Conservation (phyloP, 1,140 invertebrate species). For the Anoplophora glabripennis region DNA sequence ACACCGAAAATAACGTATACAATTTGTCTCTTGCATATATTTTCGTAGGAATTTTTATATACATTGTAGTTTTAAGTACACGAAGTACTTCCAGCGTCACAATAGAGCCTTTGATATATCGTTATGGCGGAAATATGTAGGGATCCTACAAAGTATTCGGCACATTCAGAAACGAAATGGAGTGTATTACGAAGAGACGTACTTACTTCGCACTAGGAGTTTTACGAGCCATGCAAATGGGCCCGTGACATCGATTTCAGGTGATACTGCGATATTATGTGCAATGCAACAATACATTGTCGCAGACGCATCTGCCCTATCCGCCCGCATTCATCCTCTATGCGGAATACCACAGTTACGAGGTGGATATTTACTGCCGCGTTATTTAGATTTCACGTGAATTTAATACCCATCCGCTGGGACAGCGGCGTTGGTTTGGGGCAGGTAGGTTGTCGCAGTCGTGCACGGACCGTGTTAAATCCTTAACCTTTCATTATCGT, state of each 20-base stretch:
- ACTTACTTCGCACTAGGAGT: constrained; percentile 4
- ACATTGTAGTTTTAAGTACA: too few species aligned
- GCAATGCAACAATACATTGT: constrained; percentile 3
- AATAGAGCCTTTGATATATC: too few species aligned
- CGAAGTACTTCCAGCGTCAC: too few species aligned
- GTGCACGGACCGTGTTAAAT: too few species aligned
- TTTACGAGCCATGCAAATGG: constrained; percentile 13
- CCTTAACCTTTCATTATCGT: too few species aligned
- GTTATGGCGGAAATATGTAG: too few species aligned
- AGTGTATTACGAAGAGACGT: background rate
- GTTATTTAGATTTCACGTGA: constrained; percentile 1
- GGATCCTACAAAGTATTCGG: too few species aligned
- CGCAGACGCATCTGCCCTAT: background rate
- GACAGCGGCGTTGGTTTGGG: too few species aligned
- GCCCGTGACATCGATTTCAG: constrained; percentile 4
- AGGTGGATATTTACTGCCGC: background rate
- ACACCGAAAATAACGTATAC: too few species aligned
- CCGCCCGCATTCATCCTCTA: background rate
- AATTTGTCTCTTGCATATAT: too few species aligned
- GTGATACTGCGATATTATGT: constrained; percentile 1
- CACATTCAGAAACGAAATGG: background rate
- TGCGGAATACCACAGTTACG: background rate
- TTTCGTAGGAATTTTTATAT: too few species aligned
- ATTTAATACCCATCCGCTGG: background rate
- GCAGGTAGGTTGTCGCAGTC: too few species aligned